A percentile compares a stretch with the other conserved stretches of the same genome.
Evolutionary conservation across 2,113 vertebrate species (phyloP).

Genomic region (Ophthalmolycus amberensis): DNA sequence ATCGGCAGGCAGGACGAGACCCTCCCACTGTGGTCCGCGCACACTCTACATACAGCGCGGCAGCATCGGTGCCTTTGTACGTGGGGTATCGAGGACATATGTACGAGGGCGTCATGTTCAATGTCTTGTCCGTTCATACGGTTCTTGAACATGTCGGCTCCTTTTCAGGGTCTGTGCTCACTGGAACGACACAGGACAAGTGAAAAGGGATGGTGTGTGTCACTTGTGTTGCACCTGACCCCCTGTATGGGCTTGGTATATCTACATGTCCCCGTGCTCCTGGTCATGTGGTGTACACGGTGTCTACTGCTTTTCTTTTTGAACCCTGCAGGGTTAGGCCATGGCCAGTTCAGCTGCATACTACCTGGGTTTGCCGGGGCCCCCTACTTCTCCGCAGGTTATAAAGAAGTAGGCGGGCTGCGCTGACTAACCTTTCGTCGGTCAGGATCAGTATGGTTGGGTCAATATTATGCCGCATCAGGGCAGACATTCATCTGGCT

Average conservation of each 20-base stretch:
- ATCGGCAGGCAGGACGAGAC: background rate
- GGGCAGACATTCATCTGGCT: background rate
- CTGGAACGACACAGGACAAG: background rate
- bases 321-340: background rate
- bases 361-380: background rate
- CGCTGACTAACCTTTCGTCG: background rate
- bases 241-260: background rate
- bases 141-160: background rate
- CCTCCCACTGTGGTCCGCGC: too few relatives aligned
- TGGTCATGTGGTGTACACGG: background rate
- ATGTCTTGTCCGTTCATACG: background rate
- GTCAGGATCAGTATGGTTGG: conserved; percentile 1
- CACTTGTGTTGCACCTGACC: background rate
- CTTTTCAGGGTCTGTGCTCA: background rate
- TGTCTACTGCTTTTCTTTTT: background rate
- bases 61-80: too few relatives aligned
- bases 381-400: background rate
- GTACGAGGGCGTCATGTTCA: background rate
- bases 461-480: background rate
- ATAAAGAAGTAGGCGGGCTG: background rate
- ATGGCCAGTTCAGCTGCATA: background rate
- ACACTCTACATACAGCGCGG: too few relatives aligned
- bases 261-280: background rate
- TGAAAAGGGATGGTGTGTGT: background rate
- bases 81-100: too few relatives aligned